Conservation (phyloP, 1,140 invertebrate genomes). For the Drosophila obscura region DNA sequence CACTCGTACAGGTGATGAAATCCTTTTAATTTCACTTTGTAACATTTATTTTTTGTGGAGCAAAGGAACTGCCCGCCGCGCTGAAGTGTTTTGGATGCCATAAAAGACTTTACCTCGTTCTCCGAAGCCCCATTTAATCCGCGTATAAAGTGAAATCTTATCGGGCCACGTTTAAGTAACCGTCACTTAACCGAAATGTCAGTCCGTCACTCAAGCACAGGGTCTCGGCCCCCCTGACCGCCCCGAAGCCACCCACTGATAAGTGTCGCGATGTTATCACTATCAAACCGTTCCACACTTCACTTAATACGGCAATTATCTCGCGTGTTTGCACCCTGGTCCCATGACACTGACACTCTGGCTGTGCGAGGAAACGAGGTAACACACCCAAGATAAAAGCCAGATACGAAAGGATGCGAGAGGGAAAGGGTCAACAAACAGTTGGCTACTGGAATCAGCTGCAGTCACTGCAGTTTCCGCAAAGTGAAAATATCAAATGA, state of each 20-base stretch:
- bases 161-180: constrained; percentile 20
- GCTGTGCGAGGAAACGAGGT: background rate
- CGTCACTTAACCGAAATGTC: constrained; percentile 36
- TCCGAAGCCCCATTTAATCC: constrained; percentile 34
- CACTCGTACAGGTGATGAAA: constrained; percentile 2
- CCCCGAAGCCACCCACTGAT: constrained; percentile 31
- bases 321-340: constrained; percentile 9
- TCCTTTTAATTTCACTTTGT: background rate
- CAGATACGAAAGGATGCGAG: background rate
- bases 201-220: constrained; percentile 20
- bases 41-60: background rate
- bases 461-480: background rate
- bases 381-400: background rate
- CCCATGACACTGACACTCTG: constrained; percentile 11
- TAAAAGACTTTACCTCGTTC: constrained; percentile 34
- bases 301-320: constrained; percentile 70
- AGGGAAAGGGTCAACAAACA: background rate
- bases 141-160: constrained; percentile 46
- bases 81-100: background rate
- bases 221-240: background rate
- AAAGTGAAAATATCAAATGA: constrained; percentile 35
- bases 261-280: constrained; percentile 54
- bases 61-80: background rate
- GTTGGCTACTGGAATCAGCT: constrained; percentile 15
- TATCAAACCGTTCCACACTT: constrained; percentile 37